Evolutionary conservation across 2,797 vertebrate species (phyloP), one percentile per base, ranked within the genome.

Genomic region (Schizopygopsis malacanthus): DNA sequence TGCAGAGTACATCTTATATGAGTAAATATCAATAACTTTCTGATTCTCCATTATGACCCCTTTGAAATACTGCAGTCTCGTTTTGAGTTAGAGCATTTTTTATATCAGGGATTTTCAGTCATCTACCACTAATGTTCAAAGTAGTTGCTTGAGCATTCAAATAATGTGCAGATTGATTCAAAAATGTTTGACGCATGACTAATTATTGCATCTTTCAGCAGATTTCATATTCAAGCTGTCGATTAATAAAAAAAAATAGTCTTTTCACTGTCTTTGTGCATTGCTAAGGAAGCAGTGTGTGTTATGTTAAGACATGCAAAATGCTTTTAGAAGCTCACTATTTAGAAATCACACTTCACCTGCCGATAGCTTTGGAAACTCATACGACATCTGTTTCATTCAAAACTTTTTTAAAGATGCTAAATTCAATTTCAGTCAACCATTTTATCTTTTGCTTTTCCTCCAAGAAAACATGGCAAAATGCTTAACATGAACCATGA

Each of bases 361-460:
- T 16, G 13, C 45, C 20, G 4, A 18, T n/a, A 15, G 50, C 22
- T 43, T 82, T 56, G 22, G 50, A 52, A 71, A n/a, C 54, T n/a
- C 54, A 59, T 59, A 59, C 3, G 22, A 82, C 37, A 71, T 71
- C 37, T 81, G 67, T 81, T 52, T 69, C 45, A 39, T 39, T 81
- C 10, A 52, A 45, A 41, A 71, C 22, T 50, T 71, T n/a, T 71
- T 78, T 16, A 59, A 78, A 37, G 18, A 80, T 50, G 18, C 15
- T 80, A 37, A 50, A 50, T 80, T 50, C 37, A 80, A 80, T 80
- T 67, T 50, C 7, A 63, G 52, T 63, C 56, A 61, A 39, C 59
- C 16, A 79, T 80, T 28, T 67, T 67, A 67, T 79, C 59, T 80
- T 43, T 80, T 61, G 9, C 43, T 47, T 67, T 65, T 79, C 43